Conservation (phyloP, 2,113 vertebrate species). For the Ursus arctos region DNA sequence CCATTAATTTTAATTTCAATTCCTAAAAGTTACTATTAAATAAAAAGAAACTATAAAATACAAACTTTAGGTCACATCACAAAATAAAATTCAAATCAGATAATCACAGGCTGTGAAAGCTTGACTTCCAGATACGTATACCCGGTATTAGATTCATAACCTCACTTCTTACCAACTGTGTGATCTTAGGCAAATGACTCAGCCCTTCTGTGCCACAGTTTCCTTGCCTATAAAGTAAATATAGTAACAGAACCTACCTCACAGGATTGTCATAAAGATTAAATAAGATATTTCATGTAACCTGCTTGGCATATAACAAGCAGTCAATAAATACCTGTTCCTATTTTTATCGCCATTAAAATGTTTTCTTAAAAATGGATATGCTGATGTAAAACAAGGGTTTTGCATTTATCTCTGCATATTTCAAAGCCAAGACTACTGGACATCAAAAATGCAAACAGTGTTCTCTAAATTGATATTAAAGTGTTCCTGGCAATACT, state of each 20-base stretch:
- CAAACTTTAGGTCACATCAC: constrained; percentile 57
- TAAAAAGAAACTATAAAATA: constrained; percentile 56
- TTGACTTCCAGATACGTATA: background rate
- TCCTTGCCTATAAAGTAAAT: constrained; percentile 33
- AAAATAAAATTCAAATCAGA: constrained; percentile 75
- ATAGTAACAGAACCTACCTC: background rate
- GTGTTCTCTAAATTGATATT: constrained; percentile 56
- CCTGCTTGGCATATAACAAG: background rate
- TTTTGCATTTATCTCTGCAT: constrained; percentile 45
- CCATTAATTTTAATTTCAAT: constrained; percentile 39
- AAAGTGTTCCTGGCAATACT: constrained; percentile 62
- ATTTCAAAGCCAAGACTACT: constrained; percentile 72
- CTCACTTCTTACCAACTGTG: background rate
- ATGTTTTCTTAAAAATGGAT: constrained; percentile 67
- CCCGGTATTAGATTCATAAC: constrained; percentile 9
- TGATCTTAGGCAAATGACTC: constrained; percentile 30
- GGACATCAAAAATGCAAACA: constrained; percentile 51
- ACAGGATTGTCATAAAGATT: background rate
- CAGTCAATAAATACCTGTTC: constrained; percentile 48
- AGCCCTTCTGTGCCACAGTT: background rate
- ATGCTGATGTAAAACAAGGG: constrained; percentile 16
- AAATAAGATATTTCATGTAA: background rate
- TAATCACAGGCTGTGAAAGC: constrained; percentile 29
- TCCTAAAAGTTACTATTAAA: constrained; percentile 57
- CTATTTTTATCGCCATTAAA: constrained; percentile 69